Evolutionary conservation across 2,888 invertebrate species (phyloP), one percentile per base, ranked within the genome.

Genomic region (Caenorhabditis plicata): DNA sequence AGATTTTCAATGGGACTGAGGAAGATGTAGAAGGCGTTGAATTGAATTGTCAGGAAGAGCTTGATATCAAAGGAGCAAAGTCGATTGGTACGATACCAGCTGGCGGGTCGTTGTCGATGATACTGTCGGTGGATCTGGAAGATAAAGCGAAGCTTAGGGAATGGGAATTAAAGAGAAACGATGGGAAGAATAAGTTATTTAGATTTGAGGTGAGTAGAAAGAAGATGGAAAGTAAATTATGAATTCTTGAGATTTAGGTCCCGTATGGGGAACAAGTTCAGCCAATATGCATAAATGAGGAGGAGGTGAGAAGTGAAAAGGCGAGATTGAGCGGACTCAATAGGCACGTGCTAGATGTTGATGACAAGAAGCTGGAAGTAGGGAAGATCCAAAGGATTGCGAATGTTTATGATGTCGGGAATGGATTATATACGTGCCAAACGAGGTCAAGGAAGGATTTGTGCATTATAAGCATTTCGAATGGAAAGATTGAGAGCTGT

Each of bases 251-350:
- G 17, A 36, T 55, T 3, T 31, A 65, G 66, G 51, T 71, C 15
- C 68, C 71, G 17, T 54, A 68, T 13, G 68, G 68, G 4, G 71
- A 71, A 43, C 71, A 71, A 63, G 60, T 71, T 26, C 68, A 71
- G 45, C 60, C 64, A 31, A 60, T 71, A 23, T 46, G 57, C 8
- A 45, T 71, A 5, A 50, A 52, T n/a, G 17, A 43, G 7, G 63
- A 61, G 23, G 66, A 66, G 40, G 33, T 62, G 19, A 40, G 52
- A 5, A 62, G 57, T 26, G 68, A 71, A 29, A 40, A 52, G 26
- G 39, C 26, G 8, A 46, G 66, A 32, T 39, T 71, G 8, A 61
- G 60, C 11, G 71, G 71, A 4, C 55, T 71, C 39, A 71, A 71
- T 51, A 53, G 56, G 17, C 58, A 68, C 47, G 36, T 45, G 4